phyloP scores from a whole-genome alignment of 2,888 invertebrate genomes.

The Euplagia quadripunctaria region DNA sequence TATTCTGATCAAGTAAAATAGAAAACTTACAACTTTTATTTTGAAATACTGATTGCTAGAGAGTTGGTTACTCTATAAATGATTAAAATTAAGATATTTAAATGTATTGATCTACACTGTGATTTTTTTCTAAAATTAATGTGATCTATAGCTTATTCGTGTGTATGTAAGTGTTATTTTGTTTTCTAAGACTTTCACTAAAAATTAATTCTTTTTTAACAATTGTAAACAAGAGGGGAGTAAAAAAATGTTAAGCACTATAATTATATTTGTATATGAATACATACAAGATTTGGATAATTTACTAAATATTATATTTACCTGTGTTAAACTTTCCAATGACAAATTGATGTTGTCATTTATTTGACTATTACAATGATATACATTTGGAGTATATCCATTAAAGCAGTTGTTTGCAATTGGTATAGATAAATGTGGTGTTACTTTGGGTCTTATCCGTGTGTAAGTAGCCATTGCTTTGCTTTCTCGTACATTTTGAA shows the following conservation, averaged over 20 bases:
- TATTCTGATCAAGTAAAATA: too few relatives aligned
- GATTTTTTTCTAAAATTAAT: too few relatives aligned
- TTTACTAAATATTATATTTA: conserved; percentile 43
- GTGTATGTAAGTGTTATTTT: neutral
- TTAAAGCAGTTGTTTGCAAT: conserved; percentile 60
- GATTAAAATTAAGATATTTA: too few relatives aligned
- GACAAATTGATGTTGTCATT: conserved; percentile 82
- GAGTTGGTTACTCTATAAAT: too few relatives aligned
- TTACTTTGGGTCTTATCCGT: conserved; percentile 55
- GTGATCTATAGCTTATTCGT: too few relatives aligned
- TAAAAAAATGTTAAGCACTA: neutral
- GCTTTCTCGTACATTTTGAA: conserved; percentile 55
- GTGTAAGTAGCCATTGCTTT: conserved; percentile 51
- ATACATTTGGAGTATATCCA: conserved; percentile 61
- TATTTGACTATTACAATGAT: conserved; percentile 39
- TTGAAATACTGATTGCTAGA: too few relatives aligned
- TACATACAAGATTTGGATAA: neutral
- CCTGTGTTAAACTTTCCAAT: conserved; percentile 83
- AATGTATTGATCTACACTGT: too few relatives aligned
- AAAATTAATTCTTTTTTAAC: neutral
- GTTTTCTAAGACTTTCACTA: neutral
- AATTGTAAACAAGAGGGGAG: neutral
- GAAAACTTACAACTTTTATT: too few relatives aligned
- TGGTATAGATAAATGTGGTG: conserved; percentile 54
- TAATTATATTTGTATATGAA: neutral